Evolutionary conservation across 2,797 vertebrate species (phyloP).

Genomic region (Neoniphon sammara): DNA sequence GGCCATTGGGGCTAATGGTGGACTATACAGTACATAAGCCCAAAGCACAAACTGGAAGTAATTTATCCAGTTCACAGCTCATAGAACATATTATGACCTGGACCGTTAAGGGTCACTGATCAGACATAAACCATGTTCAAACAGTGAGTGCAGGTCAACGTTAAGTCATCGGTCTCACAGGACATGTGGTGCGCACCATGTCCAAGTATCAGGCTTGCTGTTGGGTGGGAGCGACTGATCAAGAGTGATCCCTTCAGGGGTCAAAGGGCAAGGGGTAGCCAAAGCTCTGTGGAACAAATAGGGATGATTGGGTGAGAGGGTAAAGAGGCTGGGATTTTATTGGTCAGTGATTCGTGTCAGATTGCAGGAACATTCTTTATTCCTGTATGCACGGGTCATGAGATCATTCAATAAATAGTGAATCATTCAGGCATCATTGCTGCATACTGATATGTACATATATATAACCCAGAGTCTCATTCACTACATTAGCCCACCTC

Average conservation of each 20-base stretch:
- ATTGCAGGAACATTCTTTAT: not conserved
- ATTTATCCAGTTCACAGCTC: constrained; percentile 37
- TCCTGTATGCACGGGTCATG: not conserved
- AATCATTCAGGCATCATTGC: not conserved
- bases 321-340: not conserved
- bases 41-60: constrained; percentile 14
- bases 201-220: constrained; percentile 9
- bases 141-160: constrained; percentile 47
- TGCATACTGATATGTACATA: not conserved
- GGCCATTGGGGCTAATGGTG: no score
- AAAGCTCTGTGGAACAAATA: constrained; percentile 10
- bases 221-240: constrained; percentile 16
- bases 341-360: not conserved
- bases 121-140: constrained; percentile 27
- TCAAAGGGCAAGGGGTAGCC: constrained; percentile 31
- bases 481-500: not conserved
- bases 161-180: constrained; percentile 14
- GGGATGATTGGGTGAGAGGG: constrained; percentile 9
- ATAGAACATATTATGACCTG: not conserved
- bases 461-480: not conserved
- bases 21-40: constrained; percentile 38
- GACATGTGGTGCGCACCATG: constrained; percentile 30
- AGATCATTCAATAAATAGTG: not conserved
- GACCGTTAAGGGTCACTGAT: constrained; percentile 19
- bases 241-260: constrained; percentile 13